Base-by-base conservation (phyloP, 2,888 invertebrate genomes). In the Yponomeuta cagnagella region DNA sequence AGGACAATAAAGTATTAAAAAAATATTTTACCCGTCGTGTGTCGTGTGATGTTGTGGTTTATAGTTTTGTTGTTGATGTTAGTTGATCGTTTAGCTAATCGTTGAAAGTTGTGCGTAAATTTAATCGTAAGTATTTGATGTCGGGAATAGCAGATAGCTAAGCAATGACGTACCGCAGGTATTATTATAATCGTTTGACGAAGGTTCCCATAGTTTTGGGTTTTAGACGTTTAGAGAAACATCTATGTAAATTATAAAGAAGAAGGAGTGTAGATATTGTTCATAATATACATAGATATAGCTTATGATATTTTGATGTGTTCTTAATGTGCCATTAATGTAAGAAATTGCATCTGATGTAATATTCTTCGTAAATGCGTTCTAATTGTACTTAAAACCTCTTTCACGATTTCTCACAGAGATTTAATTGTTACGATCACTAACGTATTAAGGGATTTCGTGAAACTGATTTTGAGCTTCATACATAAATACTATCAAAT, bases 281-380 rank as follows among this genome's bases (percentile, higher is more conserved):
- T 68, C 30, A 52, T 65, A 65, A 10, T 65, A 68, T 68, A 63
- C 23, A 31, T 63, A 69, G 72, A 77, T 74, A 75, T 80, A 83
- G 80, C 80, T 82, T 82, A 81, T 72, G 76, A 79, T 74, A 73
- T 81, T 77, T 85, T 80, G 71, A 81, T 84, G 85, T 87, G 86
- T 88, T 88, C 85, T 86, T 73, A 73, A 82, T 80, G 87, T 87
- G 86, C 87, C 85, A 87, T 81, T 84, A 74, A 65, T 68, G 68
- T 64, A 70, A 71, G 70, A 68, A 70, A 69, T 67, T 73, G 70
- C 63, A 63, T 63, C 63, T 70, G 63, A 69, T 69, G 69, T 43
- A 43, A 69, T 58, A 58, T 33, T 63, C 48, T 68, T 48, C 23
- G 48, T 43, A 48, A 63, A 9, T 10, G 33, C 70, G 9, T 68